Evolutionary conservation across 2,888 invertebrate species (phyloP), one percentile per base, ranked within the genome.

Genomic region (Catocala sponsa): DNA sequence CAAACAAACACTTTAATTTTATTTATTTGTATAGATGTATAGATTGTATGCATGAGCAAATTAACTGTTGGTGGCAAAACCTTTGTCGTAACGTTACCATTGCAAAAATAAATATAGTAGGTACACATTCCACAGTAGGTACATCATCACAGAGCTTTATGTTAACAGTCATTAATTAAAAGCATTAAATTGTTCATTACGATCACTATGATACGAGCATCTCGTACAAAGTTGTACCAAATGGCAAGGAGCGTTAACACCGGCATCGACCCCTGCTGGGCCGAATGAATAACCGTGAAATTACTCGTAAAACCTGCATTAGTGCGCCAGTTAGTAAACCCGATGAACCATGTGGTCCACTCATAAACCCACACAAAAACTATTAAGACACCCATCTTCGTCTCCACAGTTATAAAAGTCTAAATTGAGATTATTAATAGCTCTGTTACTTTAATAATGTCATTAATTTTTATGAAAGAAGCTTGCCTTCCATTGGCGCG

Each of bases 301-400:
- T 92, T 87, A 89, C 87, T 91, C 92, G 87, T 93, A 92, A 93
- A 92, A 91, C 87, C 87, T 88, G 80, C 91, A 92, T 92, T 92
- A 92, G 91, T 84, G 78, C 79, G 86, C 84, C 86, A 83, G 86
- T 91, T 89, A 91, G 89, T 87, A 87, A 83, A 85, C 74, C 80
- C 81, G 81, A 82, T 79, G 82, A 85, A 87, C 89, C 91, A 92
- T 89, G 88, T 92, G 91, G 88, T 85, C 83, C 80, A 82, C 83
- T 87, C 89, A 82, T 92, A 90, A 91, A 89, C 79, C 82, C 78
- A 79, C 82, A 83, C 79, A 76, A 85, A 79, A 83, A 84, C 78
- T 80, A 83, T 84, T 79, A 84, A 85, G 83, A 81, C 80, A 76
- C 75, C 65, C 82, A 79, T 80, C 80, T 79, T 80, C 79, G 74